Conservation (phyloP, 2,113 vertebrate genomes). For the Macrotus californicus region DNA sequence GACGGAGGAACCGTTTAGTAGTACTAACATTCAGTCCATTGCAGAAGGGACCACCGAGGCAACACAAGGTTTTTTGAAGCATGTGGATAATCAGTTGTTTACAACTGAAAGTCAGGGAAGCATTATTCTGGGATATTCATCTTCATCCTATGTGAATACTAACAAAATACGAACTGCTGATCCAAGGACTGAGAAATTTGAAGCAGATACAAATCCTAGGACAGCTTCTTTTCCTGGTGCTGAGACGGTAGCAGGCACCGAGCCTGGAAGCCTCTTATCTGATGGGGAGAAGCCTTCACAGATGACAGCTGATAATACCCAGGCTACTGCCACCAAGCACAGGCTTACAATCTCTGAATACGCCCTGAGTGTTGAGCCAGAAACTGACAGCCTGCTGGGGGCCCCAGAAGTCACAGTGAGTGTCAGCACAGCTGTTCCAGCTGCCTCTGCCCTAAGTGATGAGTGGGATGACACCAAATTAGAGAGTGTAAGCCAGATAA, state of each 20-base stretch:
- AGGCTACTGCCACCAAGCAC: not conserved
- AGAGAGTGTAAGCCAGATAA: slow-evolving; percentile 5
- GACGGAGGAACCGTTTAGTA: not conserved
- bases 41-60: not conserved
- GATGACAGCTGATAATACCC: not conserved
- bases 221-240: not conserved
- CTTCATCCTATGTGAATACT: not conserved
- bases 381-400: not conserved
- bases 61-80: not conserved
- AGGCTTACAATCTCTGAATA: not conserved
- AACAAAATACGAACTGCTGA: not conserved
- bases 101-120: slow-evolving; percentile 42
- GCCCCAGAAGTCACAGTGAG: not conserved
- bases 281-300: not conserved
- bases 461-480: slow-evolving; percentile 84
- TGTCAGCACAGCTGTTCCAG: not conserved
- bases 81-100: not conserved
- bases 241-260: not conserved
- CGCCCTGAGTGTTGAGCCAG: not conserved
- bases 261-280: not conserved
- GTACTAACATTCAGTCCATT: not conserved
- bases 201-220: not conserved
- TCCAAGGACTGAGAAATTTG: slow-evolving; percentile 47
- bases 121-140: not conserved
- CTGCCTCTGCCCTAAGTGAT: slow-evolving; percentile 17